These are phyloP conservation scores for Drosophila pruinosa DNA, from an alignment of 1,140 invertebrate species.

Conservation along the genomic window DNA sequence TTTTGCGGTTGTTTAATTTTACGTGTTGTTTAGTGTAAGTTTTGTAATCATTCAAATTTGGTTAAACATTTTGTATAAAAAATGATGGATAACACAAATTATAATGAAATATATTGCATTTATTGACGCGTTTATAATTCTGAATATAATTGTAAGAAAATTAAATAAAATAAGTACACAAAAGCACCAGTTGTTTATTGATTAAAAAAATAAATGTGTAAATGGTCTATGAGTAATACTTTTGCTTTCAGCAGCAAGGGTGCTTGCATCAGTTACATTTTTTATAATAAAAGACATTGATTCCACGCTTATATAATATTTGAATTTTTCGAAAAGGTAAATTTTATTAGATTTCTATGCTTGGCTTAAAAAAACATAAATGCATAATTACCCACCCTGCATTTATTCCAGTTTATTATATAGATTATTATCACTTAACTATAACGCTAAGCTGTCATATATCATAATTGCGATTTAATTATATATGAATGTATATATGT, in stretches of 20 bases:
- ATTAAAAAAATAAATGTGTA: too few relatives aligned
- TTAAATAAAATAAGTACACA: slow-evolving; percentile 9
- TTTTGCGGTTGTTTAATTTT: slow-evolving; percentile 60
- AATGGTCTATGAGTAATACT: too few relatives aligned
- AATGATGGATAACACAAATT: not conserved
- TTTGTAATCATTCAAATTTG: slow-evolving; percentile 24
- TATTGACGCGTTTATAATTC: slow-evolving; percentile 39
- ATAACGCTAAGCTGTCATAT: not conserved
- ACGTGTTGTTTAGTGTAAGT: slow-evolving; percentile 64
- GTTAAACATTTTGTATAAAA: slow-evolving; percentile 19
- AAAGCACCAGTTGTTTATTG: not conserved
- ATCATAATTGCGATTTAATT: not conserved
- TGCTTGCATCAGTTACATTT: too few relatives aligned
- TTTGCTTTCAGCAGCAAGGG: too few relatives aligned
- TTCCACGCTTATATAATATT: too few relatives aligned
- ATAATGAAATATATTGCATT: slow-evolving; percentile 25
- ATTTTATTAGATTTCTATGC: too few relatives aligned
- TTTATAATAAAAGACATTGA: too few relatives aligned
- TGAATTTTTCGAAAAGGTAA: too few relatives aligned
- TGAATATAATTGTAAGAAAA: slow-evolving; percentile 30
- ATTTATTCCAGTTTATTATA: not conserved
- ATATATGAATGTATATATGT: too few relatives aligned
- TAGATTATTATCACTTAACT: not conserved
- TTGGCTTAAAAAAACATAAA: not conserved
- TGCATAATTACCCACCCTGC: not conserved